A percentile compares a stretch with the other conserved stretches of the same genome.
phyloP scores from a whole-genome alignment of 1,140 invertebrate genomes.

The Papilio aristodemus region DNA sequence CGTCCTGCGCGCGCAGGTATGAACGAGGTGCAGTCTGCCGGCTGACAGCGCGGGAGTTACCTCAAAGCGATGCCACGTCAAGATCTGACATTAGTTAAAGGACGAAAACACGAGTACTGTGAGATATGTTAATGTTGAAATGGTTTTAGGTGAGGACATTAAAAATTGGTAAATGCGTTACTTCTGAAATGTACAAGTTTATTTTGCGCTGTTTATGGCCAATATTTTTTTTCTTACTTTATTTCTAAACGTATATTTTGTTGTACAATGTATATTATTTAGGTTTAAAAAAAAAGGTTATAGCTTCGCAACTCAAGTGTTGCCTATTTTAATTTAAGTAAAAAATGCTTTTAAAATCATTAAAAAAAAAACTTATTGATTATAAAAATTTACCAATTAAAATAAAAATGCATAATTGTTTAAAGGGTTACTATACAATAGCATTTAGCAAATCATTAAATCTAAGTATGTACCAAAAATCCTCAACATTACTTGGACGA shows the following conservation, averaged over 20 bases:
- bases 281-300: too few relatives aligned
- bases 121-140: constrained; percentile 21
- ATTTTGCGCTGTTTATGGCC: background rate
- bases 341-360: too few relatives aligned
- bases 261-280: too few relatives aligned
- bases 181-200: constrained; percentile 12
- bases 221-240: too few relatives aligned
- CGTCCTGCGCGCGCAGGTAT: constrained; percentile 32
- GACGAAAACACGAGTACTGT: constrained; percentile 2
- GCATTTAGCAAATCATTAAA: background rate
- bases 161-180: background rate
- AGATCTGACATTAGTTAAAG: constrained; percentile 26
- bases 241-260: too few relatives aligned
- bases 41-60: constrained; percentile 17
- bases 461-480: background rate
- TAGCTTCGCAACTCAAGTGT: too few relatives aligned
- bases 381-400: too few relatives aligned
- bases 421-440: background rate
- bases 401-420: too few relatives aligned
- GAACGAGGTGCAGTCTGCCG: background rate
- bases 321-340: too few relatives aligned
- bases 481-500: background rate
- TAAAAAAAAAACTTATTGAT: too few relatives aligned
- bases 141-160: constrained; percentile 3
- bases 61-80: constrained; percentile 18